A percentile compares a stretch with the other conserved stretches of the same genome.
Evolutionary conservation across 2,797 vertebrate species (phyloP).

Genomic region (Sebastes taczanowskii): DNA sequence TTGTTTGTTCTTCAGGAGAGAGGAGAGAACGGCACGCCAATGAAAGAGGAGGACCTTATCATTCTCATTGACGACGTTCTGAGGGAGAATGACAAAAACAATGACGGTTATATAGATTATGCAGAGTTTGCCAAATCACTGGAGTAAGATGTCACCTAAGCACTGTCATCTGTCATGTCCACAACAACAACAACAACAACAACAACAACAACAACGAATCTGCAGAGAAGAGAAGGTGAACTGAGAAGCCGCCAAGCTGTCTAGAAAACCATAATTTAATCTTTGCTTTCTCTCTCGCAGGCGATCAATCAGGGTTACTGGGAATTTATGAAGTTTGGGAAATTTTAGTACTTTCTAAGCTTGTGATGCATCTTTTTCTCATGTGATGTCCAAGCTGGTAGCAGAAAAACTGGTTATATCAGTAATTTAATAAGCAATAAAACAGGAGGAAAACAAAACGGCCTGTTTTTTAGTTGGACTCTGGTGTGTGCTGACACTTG

Average conservation of each 20-base stretch:
- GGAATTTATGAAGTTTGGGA: background rate
- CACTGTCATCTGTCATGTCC: background rate
- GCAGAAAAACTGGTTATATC: background rate
- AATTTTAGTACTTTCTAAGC: background rate
- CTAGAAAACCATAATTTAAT: background rate
- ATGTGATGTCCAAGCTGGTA: background rate
- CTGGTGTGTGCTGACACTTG: background rate
- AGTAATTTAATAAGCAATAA: background rate
- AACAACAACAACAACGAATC: conserved; percentile 5
- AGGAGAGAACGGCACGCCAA: conserved; percentile 83
- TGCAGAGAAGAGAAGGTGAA: conserved; percentile 4
- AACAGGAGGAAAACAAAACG: background rate
- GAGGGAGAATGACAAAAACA: conserved; percentile 94
- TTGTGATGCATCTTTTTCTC: background rate
- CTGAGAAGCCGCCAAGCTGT: background rate
- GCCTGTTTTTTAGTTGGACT: background rate
- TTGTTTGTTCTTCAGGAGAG: conserved; percentile 79
- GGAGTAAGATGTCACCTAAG: conserved; percentile 74
- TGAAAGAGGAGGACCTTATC: conserved; percentile 94
- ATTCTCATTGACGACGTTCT: conserved; percentile 93
- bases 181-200: background rate
- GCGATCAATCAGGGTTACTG: background rate
- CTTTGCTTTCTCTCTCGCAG: background rate
- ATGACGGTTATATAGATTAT: conserved; percentile 97
- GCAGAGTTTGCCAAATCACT: conserved; percentile 97